phyloP scores from a whole-genome alignment of 2,888 invertebrate species.

The Amphimallon solstitiale region DNA sequence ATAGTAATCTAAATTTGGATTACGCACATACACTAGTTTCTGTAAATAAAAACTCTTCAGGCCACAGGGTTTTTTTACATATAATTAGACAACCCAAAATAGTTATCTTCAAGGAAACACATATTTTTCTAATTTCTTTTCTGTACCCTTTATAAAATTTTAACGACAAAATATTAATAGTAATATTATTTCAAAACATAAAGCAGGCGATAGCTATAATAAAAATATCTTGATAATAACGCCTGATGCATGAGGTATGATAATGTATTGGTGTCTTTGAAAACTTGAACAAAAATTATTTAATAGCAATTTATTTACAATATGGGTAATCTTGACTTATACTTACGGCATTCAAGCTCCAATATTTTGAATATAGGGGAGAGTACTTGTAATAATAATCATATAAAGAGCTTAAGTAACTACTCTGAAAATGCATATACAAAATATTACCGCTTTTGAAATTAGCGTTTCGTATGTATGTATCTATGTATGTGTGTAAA shows the following conservation, averaged over 20 bases:
- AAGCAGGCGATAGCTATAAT: background rate
- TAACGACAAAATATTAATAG: background rate
- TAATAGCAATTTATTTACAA: background rate
- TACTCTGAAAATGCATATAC: constrained; percentile 18
- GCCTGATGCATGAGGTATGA: background rate
- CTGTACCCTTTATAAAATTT: constrained; percentile 22
- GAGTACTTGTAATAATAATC: constrained; percentile 33
- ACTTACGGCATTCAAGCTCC: constrained; percentile 38
- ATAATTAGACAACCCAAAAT: background rate
- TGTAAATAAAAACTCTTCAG: constrained; percentile 52
- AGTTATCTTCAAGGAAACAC: constrained; percentile 35
- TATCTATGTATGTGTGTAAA: too few species aligned
- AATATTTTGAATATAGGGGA: constrained; percentile 36
- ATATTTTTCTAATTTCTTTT: constrained; percentile 32
- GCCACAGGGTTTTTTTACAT: background rate
- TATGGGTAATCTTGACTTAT: background rate
- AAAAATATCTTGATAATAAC: background rate
- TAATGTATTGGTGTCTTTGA: constrained; percentile 35
- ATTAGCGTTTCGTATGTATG: background rate
- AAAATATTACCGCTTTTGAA: background rate
- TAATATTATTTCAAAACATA: background rate
- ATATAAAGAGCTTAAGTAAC: constrained; percentile 30
- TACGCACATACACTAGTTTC: constrained; percentile 58
- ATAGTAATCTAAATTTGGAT: constrained; percentile 49
- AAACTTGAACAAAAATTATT: constrained; percentile 20